Evolutionary conservation across 2,113 vertebrate species (phyloP).

Genomic region (Clarias magur): DNA sequence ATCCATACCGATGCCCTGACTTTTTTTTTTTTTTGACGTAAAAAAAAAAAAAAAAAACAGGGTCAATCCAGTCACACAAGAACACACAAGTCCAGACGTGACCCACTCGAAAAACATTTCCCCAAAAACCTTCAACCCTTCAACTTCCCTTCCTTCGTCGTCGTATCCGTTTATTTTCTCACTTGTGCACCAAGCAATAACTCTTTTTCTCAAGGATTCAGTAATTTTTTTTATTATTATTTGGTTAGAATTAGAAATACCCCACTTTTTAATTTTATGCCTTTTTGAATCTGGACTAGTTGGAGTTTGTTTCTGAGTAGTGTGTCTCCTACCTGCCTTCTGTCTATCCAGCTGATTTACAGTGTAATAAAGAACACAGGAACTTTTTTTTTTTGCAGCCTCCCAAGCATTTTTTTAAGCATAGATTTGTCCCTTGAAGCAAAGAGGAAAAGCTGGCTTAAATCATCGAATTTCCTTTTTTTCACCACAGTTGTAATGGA

Average conservation of each 20-base stretch:
- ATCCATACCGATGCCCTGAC: conserved; percentile 51
- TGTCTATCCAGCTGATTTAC: conserved; percentile 45
- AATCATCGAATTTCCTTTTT: conserved; percentile 6
- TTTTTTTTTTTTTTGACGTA: conserved; percentile 46
- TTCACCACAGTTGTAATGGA: conserved; percentile 13
- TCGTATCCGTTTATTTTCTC: conserved; percentile 21
- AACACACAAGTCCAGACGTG: conserved; percentile 74
- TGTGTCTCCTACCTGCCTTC: conserved; percentile 60
- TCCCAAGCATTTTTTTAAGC: neutral
- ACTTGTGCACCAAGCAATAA: conserved; percentile 75
- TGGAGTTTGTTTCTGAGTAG: conserved; percentile 61
- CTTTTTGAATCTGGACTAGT: conserved; percentile 66
- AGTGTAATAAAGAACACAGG: conserved; percentile 40
- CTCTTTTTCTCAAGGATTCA: conserved; percentile 75
- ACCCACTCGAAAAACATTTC: conserved; percentile 54
- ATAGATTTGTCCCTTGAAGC: conserved; percentile 34
- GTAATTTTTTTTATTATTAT: conserved; percentile 67
- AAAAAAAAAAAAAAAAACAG: neutral
- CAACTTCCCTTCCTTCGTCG: conserved; percentile 19
- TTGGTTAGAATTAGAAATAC: conserved; percentile 52
- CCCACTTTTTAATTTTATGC: conserved; percentile 64
- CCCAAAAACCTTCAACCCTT: conserved; percentile 35
- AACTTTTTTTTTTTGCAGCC: conserved; percentile 14
- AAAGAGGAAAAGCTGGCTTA: conserved; percentile 34
- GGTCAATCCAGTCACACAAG: conserved; percentile 63